Evolutionary conservation across 2,797 vertebrate species (phyloP), one percentile per base, ranked within the genome.

Genomic region (Fistularia tabacaria): DNA sequence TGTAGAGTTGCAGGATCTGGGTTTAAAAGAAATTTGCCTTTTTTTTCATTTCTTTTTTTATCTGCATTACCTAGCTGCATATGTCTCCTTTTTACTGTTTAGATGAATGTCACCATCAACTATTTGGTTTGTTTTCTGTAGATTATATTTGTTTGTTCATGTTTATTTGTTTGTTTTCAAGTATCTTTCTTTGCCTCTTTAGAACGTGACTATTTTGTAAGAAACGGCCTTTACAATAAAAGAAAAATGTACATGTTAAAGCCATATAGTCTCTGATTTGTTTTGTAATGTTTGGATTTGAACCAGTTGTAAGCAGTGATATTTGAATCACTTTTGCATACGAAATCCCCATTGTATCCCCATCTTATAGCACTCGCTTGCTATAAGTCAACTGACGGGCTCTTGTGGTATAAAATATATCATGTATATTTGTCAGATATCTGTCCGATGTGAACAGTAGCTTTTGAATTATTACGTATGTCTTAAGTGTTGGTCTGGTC

Each of bases 211-310:
- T 92, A 84, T 93, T 95, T 96, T 95, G 89, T 91, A 95, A 94
- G 93, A 95, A 94, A 94, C 84, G 88, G 91, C 89, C 89, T 95
- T 95, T 95, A 93, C 90, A 95, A 93, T 89, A 89, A 91, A 91
- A 87, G 15, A 64, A 36, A 64, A 81, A 77, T 74, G 61, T 86
- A 80, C 83, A 86, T 85, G 84, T 89, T 71, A 83, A 74, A 68
- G 63, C 38, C 7, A 3, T 38, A 37, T 37, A 2, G 7, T 64
- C 10, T 7, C 6, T 67, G 51, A 40, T 1, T 55, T 1, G 1
- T 53, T 50, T 53, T 54, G 12, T 39, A 50, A 10, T 14, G 7
- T 42, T 43, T 14, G 1, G 6, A 8, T 3, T 14, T 9, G 10
- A 54, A n/a, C 3, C 8, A n/a, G 14, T 40, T 5, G 25, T 3